Percentiles rank a stretch among this genome's conserved stretches.
Conservation (phyloP, 2,113 vertebrate species). For the Cebidichthys violaceus region DNA sequence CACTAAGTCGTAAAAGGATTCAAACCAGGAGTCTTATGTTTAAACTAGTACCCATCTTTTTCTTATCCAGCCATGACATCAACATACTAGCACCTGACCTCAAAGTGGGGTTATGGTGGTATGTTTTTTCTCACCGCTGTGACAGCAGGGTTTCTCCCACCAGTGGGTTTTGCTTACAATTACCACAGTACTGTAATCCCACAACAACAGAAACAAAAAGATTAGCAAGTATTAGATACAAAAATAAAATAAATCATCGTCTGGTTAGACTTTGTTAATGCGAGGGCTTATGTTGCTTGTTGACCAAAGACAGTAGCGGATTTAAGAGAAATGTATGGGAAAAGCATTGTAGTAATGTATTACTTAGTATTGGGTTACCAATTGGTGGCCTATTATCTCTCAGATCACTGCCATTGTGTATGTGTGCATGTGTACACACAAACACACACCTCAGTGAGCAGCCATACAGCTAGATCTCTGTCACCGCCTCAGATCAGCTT, state of each 20-base stretch:
- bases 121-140: neutral
- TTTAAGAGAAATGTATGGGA: neutral
- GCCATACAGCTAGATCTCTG: slow-evolving; percentile 41
- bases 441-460: slow-evolving; percentile 16
- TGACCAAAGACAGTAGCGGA: neutral
- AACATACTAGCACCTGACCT: neutral
- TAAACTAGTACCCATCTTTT: neutral
- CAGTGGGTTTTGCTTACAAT: neutral
- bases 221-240: neutral
- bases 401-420: slow-evolving; percentile 41
- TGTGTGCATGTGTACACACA: slow-evolving; percentile 12
- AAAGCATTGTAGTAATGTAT: slow-evolving; percentile 3
- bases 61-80: neutral
- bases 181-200: neutral
- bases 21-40: neutral
- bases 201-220: neutral
- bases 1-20: neutral
- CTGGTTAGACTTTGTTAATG: neutral
- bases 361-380: slow-evolving; percentile 41
- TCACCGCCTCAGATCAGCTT: slow-evolving; percentile 76
- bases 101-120: neutral
- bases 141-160: neutral
- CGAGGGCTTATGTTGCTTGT: neutral
- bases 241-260: neutral
- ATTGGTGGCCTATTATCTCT: slow-evolving; percentile 31